Percentiles rank a stretch among this genome's conserved stretches.
Conservation (phyloP, 2,113 vertebrate genomes). For the Campylorhamphus procurvoides region DNA sequence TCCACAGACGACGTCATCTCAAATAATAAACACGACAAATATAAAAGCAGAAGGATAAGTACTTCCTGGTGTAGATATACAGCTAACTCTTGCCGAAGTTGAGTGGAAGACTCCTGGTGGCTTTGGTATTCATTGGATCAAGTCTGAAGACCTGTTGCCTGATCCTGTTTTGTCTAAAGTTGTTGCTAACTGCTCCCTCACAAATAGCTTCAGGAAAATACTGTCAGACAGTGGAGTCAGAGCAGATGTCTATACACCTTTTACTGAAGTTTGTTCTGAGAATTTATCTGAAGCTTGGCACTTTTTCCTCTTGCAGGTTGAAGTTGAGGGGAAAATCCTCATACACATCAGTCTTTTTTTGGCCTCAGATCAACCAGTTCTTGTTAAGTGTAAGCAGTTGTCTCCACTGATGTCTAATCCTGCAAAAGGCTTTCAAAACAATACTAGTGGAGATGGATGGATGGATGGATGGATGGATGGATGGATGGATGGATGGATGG, state of each 20-base stretch:
- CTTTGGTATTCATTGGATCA: neutral
- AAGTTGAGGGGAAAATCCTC: neutral
- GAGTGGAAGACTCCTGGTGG: neutral
- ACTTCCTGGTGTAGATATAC: neutral
- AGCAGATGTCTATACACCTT: neutral
- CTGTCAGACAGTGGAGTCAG: neutral
- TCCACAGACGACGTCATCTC: accelerated
- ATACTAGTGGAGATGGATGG: too few relatives aligned
- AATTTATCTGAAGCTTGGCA: neutral
- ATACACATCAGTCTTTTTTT: neutral
- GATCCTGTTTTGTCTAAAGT: accelerated
- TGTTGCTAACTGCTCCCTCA: neutral
- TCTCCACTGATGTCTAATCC: neutral
- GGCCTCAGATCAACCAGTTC: neutral
- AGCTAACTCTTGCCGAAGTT: neutral
- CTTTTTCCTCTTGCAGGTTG: neutral
- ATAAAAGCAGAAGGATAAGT: neutral
- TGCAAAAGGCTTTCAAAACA: too few relatives aligned
- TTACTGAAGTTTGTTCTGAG: neutral
- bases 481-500: too few relatives aligned
- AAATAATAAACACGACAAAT: neutral
- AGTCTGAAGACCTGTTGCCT: neutral
- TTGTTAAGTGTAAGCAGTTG: neutral
- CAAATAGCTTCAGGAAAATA: neutral
- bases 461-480: too few relatives aligned